Base-by-base conservation (phyloP, 2,113 vertebrate genomes). In the Amphiprion percula region DNA sequence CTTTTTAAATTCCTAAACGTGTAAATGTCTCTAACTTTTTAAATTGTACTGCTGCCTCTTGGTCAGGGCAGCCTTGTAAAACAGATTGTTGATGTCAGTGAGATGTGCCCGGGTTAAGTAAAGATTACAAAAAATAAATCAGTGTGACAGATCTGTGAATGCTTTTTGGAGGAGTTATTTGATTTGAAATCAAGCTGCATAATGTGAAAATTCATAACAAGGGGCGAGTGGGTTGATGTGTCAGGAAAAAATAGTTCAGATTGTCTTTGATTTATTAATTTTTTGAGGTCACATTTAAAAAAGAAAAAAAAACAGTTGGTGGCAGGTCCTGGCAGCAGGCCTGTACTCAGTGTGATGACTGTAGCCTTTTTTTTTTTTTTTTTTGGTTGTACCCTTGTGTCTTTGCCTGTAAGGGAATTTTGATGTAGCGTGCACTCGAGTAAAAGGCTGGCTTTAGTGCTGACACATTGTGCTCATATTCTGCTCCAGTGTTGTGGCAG, bases 401-500 rank as follows among this genome's bases (percentile, higher is more conserved):
- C 16, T 58, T 44, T 28, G 4, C 41, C 58, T 26, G 17, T 52
- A 10, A 62, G 41, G 21, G 4, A 49, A n/a, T 50, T 54, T 44
- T 58, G 17, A 47, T 67, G 74, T 60, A 23, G 4, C 11, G 2
- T 37, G 4, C 1, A 63, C 50, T 1, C 21, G 9, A 67, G 19
- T 47, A 41, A 12, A 71, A 11, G n/a, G 41, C 49, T n/a, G 10
- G 37, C 12, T 72, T 54, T 30, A 17, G 11, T 37, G 30, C 30
- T 46, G 37, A 54, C 44, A 73, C 33, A 28, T 41, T 37, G 55
- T 46, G 76, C 49, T 64, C 56, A 4, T 47, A 55, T 78, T 71
- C 8, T 75, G 30, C 66, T 60, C 58, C 21, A 54, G 46, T 65
- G 66, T 71, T 67, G 55, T 49, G 50, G 39, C 33, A 63, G 56